A percentile compares a stretch with the other conserved stretches of the same genome.
Conservation (phyloP, 2,888 invertebrate species). For the Nezara viridula region DNA sequence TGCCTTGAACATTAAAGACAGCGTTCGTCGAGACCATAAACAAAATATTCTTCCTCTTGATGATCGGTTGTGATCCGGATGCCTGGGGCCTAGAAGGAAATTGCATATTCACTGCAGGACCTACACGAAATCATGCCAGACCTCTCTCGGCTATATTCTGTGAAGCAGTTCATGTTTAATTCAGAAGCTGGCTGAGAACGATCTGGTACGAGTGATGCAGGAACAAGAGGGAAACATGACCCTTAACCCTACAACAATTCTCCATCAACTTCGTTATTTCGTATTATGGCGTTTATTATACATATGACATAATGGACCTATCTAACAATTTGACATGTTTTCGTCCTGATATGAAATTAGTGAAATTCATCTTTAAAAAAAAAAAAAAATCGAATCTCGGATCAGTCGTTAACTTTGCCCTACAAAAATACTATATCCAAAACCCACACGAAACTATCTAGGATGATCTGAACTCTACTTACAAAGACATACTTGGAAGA, state of each 20-base stretch:
- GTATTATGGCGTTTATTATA: neutral
- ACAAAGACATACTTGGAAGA: too few species aligned
- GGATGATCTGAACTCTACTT: too few species aligned
- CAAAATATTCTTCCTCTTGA: neutral
- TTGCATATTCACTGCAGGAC: constrained; percentile 36
- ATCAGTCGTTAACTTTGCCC: too few species aligned
- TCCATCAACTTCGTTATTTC: neutral
- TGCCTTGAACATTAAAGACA: too few species aligned
- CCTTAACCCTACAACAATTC: neutral
- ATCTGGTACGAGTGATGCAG: constrained; percentile 37
- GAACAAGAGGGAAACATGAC: neutral
- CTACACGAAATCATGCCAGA: constrained; percentile 33
- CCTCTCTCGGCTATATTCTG: constrained; percentile 22
- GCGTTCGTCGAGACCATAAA: neutral
- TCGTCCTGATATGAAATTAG: too few species aligned
- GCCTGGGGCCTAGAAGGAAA: neutral
- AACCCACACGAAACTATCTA: too few species aligned
- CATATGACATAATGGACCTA: neutral
- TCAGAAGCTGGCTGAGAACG: constrained; percentile 34
- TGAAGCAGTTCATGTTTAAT: constrained; percentile 49
- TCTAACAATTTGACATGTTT: too few species aligned
- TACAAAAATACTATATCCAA: too few species aligned
- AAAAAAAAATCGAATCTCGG: too few species aligned
- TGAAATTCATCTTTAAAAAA: too few species aligned
- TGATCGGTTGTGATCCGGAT: neutral